Base-by-base conservation (phyloP, 92 coral and sea anemone species). In the Siderastrea radians region DNA sequence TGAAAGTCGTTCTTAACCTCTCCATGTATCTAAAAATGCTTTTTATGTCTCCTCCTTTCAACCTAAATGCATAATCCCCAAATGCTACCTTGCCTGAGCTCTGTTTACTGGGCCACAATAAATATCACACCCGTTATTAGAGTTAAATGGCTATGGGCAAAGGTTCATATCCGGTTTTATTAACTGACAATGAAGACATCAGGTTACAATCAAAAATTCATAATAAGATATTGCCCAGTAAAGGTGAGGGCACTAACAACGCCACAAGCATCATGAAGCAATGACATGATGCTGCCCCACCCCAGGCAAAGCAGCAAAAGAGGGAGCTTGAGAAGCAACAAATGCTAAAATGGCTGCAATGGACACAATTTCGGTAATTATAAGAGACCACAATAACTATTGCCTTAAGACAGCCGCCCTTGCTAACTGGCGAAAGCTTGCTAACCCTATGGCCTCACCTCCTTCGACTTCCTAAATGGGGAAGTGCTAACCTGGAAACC, bases 201-300 rank as follows among this genome's bases (percentile, higher is more conserved):
- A 78, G 13, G 43, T n/a, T n/a, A n/a, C n/a, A n/a, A n/a, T n/a
- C 15, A 10, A 3, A 53, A 17, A 49, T 49, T 62, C 62, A 62
- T 75, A n/a, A n/a, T n/a, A 52, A 75, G 4, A 78, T 63, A 17
- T 57, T 17, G 51, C 70, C 83, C 83, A 45, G 83, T 78, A 26
- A 78, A 58, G 83, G 69, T 78, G 83, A 49, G 69, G 83, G 72
- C 74, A 63, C 61, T 72, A 79, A 61, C 61, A 79, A 79, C 72
- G 84, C 72, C 84, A 79, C 70, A 69, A 49, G 78, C 86, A 69
- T n/a, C n/a, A 82, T 70, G 87, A 82, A 68, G 71, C 87, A 13
- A 82, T 70, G 78, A 68, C 70, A 68, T 68, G 67, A 66, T 14
- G 85, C 73, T 80, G 85, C 85, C 85, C 76, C 85, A 81, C 55